Base-by-base conservation (phyloP, 2,113 vertebrate species). In the Chloropsis hardwickii region DNA sequence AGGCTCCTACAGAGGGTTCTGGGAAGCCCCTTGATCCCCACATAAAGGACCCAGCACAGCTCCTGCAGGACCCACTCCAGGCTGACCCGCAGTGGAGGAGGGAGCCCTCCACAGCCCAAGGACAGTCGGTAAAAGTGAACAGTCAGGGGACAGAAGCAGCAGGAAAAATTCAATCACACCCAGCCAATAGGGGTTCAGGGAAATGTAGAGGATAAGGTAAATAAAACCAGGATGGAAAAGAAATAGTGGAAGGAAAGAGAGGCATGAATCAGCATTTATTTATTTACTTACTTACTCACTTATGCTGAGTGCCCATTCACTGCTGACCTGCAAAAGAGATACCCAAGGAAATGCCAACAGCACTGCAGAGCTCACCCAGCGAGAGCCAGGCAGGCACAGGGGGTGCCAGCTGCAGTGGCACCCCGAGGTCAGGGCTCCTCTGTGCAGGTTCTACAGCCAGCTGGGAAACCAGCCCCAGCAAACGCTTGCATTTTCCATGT, bases 291-390 rank as follows among this genome's bases (percentile, higher is more conserved):
- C 66, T 94, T 53, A 4, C n/a, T n/a, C n/a, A 11, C 28, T 33
- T 72, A 12, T 45, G 14, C 56, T 37, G 37, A 37, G 37, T 37
- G 37, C 23, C 24, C n/a, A 25, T 60, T 88, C 57, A 4, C 74
- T 2, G 1, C 44, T 50, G 66, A 16, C 40, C 57, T 40, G 7
- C 47, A 44, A 1, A 25, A 37, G 39, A 67, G 35, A 18, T 1
- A 11, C 0, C 50, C 62, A 5, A 9, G 60, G 50, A 31, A 64
- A 56, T 9, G n/a, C 50, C 40, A 14, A 2, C 33, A 4, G 12
- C 1, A 0, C n/a, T 0, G 0, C 42, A 6, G 45, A 12, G 21
- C 57, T 25, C 17, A 5, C 2, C 31, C 57, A 1, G 27, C 0
- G 12, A 31, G 9, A 27, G 1, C 5, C n/a, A 6, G 0, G 0